Evolutionary conservation across 1,140 invertebrate species (phyloP).

Genomic region (Sipha flava): DNA sequence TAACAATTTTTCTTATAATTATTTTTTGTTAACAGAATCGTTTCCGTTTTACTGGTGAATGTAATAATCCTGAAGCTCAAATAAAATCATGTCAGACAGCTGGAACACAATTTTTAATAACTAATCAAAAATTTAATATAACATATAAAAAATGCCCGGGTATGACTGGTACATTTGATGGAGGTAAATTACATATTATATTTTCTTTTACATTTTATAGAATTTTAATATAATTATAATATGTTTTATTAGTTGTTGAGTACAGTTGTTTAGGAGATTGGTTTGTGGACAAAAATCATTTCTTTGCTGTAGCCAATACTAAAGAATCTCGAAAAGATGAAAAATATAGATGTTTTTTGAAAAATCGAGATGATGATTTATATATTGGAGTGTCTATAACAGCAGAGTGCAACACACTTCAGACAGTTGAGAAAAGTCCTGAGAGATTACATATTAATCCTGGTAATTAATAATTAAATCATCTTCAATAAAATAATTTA

Average conservation of each 20-base stretch:
- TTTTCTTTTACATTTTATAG: not conserved
- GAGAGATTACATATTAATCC: slow-evolving; percentile 80
- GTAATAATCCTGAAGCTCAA: slow-evolving; percentile 72
- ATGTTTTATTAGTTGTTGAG: slow-evolving; percentile 61
- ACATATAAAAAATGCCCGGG: slow-evolving; percentile 82
- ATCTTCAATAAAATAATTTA: not conserved
- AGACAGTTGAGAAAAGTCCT: slow-evolving; percentile 86
- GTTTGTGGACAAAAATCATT: slow-evolving; percentile 92
- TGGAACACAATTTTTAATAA: slow-evolving; percentile 89
- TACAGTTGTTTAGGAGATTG: slow-evolving; percentile 90
- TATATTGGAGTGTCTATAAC: slow-evolving; percentile 85
- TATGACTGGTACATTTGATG: slow-evolving; percentile 76
- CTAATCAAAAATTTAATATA: slow-evolving; percentile 94
- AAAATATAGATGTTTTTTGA: slow-evolving; percentile 85
- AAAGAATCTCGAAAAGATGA: slow-evolving; percentile 89
- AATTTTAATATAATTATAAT: not conserved
- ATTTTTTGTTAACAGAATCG: slow-evolving; percentile 52
- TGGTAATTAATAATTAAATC: slow-evolving; percentile 47
- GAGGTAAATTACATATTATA: slow-evolving; percentile 49
- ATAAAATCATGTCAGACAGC: slow-evolving; percentile 92
- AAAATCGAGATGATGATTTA: slow-evolving; percentile 87
- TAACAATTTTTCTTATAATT: no score
- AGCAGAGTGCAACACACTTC: slow-evolving; percentile 81
- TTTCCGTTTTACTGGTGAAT: slow-evolving; percentile 85
- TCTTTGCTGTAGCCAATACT: slow-evolving; percentile 87